phyloP scores from a whole-genome alignment of 1,140 invertebrate genomes.

The Dufourea novaeangliae region DNA sequence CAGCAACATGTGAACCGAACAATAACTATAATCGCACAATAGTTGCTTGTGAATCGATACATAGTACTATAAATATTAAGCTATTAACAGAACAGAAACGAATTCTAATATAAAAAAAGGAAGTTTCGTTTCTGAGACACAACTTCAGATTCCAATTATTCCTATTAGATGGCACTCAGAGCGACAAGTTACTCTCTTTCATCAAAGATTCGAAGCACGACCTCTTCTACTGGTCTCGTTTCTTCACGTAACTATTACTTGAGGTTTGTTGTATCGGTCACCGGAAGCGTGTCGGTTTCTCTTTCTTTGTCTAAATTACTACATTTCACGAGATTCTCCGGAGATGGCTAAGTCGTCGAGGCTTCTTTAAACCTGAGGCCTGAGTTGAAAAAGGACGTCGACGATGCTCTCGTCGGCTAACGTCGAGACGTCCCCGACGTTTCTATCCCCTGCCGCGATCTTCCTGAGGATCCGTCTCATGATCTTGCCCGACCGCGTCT shows the following conservation, averaged over 20 bases:
- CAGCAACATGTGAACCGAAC: background rate
- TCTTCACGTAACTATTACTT: background rate
- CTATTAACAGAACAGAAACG: background rate
- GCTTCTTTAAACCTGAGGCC: constrained; percentile 77
- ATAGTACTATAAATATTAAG: constrained; percentile 15
- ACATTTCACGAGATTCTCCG: constrained; percentile 1
- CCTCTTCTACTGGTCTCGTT: background rate
- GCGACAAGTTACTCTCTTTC: background rate
- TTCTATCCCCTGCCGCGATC: constrained; percentile 92
- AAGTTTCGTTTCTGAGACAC: background rate
- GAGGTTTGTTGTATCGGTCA: background rate
- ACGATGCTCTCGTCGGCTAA: constrained; percentile 94
- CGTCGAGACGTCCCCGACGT: constrained; percentile 96
- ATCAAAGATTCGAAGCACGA: background rate
- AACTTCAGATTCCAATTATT: background rate
- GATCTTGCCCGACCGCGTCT: constrained; percentile 99
- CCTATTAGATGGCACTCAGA: background rate
- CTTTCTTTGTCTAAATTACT: constrained; percentile 30
- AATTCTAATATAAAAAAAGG: constrained; percentile 11
- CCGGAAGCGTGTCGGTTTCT: constrained; percentile 18
- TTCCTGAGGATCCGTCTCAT: constrained; percentile 97
- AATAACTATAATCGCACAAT: background rate
- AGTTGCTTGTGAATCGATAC: constrained; percentile 15
- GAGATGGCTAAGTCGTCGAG: background rate
- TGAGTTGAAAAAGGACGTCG: constrained; percentile 88